Conservation (phyloP, 2,888 invertebrate species). For the Melieria omissa region DNA sequence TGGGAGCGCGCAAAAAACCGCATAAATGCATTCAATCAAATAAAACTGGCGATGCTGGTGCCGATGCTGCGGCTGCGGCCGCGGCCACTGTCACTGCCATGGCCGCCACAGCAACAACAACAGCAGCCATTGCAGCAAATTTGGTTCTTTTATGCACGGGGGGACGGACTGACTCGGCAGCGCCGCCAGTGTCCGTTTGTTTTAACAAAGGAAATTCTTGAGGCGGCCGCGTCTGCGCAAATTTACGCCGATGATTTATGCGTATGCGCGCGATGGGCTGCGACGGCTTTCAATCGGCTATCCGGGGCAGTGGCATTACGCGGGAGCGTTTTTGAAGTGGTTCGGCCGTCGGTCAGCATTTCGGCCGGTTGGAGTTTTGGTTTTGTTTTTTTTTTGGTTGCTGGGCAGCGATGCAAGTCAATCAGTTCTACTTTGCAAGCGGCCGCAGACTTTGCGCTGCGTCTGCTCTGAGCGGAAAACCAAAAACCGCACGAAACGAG, state of each 20-base stretch:
- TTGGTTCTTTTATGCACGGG: not conserved
- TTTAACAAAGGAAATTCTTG: conserved; percentile 57
- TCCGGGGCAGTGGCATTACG: too few species aligned
- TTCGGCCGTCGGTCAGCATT: too few species aligned
- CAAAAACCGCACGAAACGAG: not conserved
- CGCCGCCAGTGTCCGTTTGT: not conserved
- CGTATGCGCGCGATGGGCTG: conserved; percentile 39
- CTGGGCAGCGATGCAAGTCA: too few species aligned
- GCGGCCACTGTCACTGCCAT: not conserved
- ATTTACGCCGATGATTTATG: conserved; percentile 62
- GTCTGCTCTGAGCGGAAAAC: not conserved
- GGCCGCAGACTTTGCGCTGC: too few species aligned
- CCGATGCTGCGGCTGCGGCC: conserved; percentile 4
- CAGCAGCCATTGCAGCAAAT: not conserved
- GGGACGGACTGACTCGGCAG: not conserved
- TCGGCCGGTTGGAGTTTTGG: too few species aligned
- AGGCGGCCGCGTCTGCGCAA: conserved; percentile 45
- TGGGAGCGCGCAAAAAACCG: conserved; percentile 17
- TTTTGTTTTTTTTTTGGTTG: too few species aligned
- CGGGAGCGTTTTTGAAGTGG: too few species aligned
- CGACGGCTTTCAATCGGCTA: conserved; percentile 10
- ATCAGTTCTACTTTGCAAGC: too few species aligned
- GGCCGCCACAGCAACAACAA: not conserved
- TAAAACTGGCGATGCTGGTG: conserved; percentile 9
- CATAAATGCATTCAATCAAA: conserved; percentile 35